These are phyloP conservation scores for Peromyscus aztecus DNA, from an alignment of 2,797 vertebrate species.

Conservation along the genomic window DNA sequence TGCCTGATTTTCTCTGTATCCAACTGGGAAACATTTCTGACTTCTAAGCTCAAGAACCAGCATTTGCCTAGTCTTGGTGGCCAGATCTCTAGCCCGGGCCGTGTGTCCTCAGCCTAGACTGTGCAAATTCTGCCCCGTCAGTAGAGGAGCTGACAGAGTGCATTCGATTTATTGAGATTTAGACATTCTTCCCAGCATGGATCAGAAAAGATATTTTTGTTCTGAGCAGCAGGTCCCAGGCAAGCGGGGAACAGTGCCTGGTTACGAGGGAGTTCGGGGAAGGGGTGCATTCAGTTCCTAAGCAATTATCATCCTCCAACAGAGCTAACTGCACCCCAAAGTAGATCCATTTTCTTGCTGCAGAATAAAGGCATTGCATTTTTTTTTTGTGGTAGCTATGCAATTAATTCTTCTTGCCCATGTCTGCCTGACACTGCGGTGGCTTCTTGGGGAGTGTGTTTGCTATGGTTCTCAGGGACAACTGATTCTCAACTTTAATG, in stretches of 20 bases:
- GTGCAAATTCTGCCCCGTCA: neutral
- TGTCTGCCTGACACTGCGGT: neutral
- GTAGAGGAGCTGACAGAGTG: neutral
- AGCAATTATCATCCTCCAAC: neutral
- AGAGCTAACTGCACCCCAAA: neutral
- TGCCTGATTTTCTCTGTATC: neutral
- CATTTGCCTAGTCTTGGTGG: neutral
- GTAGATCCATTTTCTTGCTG: conserved; percentile 15
- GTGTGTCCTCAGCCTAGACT: fast-evolving
- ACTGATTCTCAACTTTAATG: neutral
- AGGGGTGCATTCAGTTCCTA: neutral
- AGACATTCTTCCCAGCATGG: neutral
- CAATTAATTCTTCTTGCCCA: neutral
- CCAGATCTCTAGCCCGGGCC: neutral
- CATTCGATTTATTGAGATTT: neutral
- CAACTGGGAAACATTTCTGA: neutral
- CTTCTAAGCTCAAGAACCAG: neutral
- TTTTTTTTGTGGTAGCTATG: neutral
- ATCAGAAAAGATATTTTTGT: conserved; percentile 37
- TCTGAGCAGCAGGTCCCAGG: neutral
- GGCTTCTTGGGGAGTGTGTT: neutral
- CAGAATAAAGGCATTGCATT: neutral
- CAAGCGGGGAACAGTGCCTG: neutral
- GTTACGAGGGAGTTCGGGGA: neutral
- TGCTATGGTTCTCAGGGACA: neutral